Evolutionary conservation across 1,140 invertebrate species (phyloP), one percentile per base, ranked within the genome.

Genomic region (Phocides pigmalion): DNA sequence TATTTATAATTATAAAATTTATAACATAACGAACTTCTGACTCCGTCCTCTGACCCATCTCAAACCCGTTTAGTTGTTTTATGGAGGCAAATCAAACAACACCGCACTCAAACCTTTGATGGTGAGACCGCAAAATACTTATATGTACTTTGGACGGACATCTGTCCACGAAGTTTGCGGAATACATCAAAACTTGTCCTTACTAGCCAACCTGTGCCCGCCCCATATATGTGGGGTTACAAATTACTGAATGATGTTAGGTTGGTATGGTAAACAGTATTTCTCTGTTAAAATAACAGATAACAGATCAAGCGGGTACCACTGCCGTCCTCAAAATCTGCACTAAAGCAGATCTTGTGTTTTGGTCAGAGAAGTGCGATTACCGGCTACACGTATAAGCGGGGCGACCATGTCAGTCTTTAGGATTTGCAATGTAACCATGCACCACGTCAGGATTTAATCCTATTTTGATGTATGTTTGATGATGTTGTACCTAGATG

Each of bases 21-120:
- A n/a, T 37, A 53, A 22, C 4, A 4, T 32, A 14, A 53, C n/a
- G 16, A 35, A 35, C 42, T 59, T 59, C 16, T 59, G 25, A 47
- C 16, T 35, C 42, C 4, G 9, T 12, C 16, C 28, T 25, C 22
- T 59, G 56, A 59, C 56, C 56, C 56, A 59, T 47, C 11, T 59
- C 56, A 47, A 35, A 41, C 42, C 19, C 44, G 42, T 59, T 59
- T 16, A 35, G 42, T 59, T 46, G 56, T 59, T 59, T 50, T 59
- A 46, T 62, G 32, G 42, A 53, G 28, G 42, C 14, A 66, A 66
- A 62, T 54, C 58, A 51, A 50, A 47, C 56, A 51, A 6, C 22
- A 47, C 64, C 64, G 64, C 64, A 66, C 64, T 66, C 58, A 47
- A 62, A 66, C 62, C 56, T 66, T 66, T 61, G 32, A 53, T 53